A percentile compares a stretch with the other conserved stretches of the same genome.
Evolutionary conservation across 2,888 invertebrate genomes (phyloP).

Genomic region (Drosophila putrida): DNA sequence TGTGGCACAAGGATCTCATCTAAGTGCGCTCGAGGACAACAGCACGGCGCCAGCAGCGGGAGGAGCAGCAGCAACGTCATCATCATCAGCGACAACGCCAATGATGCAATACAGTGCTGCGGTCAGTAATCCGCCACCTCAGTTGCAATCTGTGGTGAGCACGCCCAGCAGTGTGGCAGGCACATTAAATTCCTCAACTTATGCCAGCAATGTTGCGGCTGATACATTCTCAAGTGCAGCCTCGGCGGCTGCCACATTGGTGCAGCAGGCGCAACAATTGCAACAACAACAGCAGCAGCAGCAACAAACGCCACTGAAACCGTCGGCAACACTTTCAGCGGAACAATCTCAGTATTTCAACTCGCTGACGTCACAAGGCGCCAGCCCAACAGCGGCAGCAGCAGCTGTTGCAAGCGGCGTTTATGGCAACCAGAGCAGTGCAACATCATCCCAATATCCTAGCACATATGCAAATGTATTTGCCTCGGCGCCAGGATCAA

Average conservation of each 20-base stretch:
- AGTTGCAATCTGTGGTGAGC: slow-evolving; percentile 62
- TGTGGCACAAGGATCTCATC: slow-evolving; percentile 77
- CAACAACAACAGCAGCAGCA: slow-evolving; percentile 79
- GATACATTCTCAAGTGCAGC: slow-evolving; percentile 81
- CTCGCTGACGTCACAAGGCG: slow-evolving; percentile 84
- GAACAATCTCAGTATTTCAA: slow-evolving; percentile 89
- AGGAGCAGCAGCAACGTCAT: slow-evolving; percentile 28
- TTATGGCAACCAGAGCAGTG: slow-evolving; percentile 47
- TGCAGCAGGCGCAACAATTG: slow-evolving; percentile 83
- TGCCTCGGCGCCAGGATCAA: slow-evolving; percentile 71
- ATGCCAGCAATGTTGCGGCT: slow-evolving; percentile 45
- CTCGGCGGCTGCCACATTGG: slow-evolving; percentile 80
- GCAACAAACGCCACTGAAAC: slow-evolving; percentile 87
- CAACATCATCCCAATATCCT: slow-evolving; percentile 76
- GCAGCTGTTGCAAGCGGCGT: slow-evolving; percentile 55
- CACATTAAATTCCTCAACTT: slow-evolving; percentile 49
- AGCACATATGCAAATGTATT: slow-evolving; percentile 84
- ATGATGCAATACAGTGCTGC: slow-evolving; percentile 83
- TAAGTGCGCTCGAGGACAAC: slow-evolving; percentile 79
- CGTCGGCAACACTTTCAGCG: slow-evolving; percentile 87
- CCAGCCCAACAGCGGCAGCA: slow-evolving; percentile 62
- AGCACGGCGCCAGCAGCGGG: slow-evolving; percentile 48
- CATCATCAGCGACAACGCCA: slow-evolving; percentile 72
- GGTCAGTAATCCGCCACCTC: slow-evolving; percentile 78
- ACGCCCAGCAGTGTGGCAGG: slow-evolving; percentile 41